Evolutionary conservation across 2,797 vertebrate genomes (phyloP), one percentile per base, ranked within the genome.

Genomic region (Myripristis jacobus): DNA sequence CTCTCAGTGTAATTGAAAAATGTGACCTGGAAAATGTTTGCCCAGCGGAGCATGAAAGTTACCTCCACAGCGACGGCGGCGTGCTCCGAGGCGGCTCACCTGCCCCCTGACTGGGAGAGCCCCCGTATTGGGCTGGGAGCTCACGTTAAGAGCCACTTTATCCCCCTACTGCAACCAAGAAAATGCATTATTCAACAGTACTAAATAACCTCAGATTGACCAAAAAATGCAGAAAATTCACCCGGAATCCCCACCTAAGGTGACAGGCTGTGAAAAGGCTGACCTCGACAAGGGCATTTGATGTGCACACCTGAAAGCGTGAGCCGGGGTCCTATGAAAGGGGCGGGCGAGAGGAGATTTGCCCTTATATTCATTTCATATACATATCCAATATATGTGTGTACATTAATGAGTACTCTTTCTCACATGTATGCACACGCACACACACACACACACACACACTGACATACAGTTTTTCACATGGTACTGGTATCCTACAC

Each of bases 111-210:
- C 91, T 88, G 82, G 87, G 88, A 91, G 91, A 88, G 83, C 86
- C 88, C n/a, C 76, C 19, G 88, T 90, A 92, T 90, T 88, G 89
- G n/a, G 87, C 91, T 90, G 90, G 88, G 87, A 93, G 93, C 91
- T 92, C 83, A 78, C 87, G 82, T 90, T 94, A 94, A 95, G 95
- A 96, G 90, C 92, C 92, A 93, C 93, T 95, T 93, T 91, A 94
- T 93, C 92, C 92, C 90, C 74, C 68, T 70, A 60, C 79, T 84
- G 84, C 91, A 89, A 93, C 88, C 83, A 88, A 92, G 90, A 94
- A 95, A 94, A 97, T 96, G 91, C 94, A 96, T 96, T 95, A 96
- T 96, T 95, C 93, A 95, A 91, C 84, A 86, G 91, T 80, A 77
- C 92, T 91, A 94, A 95, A 95, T 94, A 96, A 95, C 93, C 90